Evolutionary conservation across 2,797 vertebrate genomes (phyloP).

Genomic region (Rhabdophis nuchalis): DNA sequence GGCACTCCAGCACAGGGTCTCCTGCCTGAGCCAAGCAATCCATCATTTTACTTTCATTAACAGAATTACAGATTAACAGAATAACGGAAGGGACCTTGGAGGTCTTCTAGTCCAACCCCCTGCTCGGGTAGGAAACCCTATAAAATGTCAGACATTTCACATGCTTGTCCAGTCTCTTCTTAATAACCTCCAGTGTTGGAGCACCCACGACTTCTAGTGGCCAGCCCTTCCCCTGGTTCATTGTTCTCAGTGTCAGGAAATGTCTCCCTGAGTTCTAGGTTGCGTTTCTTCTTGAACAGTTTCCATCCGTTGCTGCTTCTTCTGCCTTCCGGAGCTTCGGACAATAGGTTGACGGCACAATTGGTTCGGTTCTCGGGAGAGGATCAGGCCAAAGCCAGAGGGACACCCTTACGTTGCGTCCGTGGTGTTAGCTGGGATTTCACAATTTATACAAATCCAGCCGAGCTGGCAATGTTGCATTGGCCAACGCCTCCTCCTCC

Average conservation of each 20-base stretch:
- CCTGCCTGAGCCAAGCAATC: neutral
- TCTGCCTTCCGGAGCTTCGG: neutral
- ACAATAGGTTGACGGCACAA: neutral
- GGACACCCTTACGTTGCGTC: fast-evolving
- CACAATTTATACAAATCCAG: neutral
- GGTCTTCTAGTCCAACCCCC: neutral
- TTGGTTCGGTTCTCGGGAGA: neutral
- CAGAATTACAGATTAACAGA: too few relatives aligned
- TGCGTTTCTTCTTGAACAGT: neutral
- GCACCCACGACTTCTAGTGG: neutral
- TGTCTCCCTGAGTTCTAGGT: neutral
- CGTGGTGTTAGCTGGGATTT: neutral
- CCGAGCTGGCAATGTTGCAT: neutral
- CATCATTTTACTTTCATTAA: neutral
- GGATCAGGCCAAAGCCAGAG: neutral
- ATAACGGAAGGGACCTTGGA: neutral
- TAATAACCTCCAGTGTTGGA: neutral
- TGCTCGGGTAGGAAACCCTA: neutral
- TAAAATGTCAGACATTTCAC: neutral
- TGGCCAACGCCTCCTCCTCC: neutral
- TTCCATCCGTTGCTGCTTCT: neutral
- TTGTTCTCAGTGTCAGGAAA: neutral
- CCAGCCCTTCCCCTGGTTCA: neutral
- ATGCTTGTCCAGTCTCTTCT: neutral
- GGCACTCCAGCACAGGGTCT: too few relatives aligned